Percentiles rank a stretch among this genome's conserved stretches.
Evolutionary conservation across 2,888 invertebrate genomes (phyloP).

Genomic region (Myopa testacea): DNA sequence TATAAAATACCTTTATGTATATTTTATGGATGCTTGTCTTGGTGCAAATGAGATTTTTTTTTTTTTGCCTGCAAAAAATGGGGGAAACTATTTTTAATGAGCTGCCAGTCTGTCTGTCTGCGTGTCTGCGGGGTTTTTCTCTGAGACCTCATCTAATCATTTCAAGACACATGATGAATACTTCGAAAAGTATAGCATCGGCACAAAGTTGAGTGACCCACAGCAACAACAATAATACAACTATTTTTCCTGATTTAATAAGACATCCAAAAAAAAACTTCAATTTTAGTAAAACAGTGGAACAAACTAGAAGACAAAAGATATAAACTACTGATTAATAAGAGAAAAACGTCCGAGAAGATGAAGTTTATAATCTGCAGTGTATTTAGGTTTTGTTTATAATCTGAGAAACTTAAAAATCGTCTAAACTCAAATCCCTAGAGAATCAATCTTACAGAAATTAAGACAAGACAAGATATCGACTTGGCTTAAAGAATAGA

Average conservation of each 20-base stretch:
- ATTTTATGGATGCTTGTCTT: not conserved
- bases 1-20: not conserved
- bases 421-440: too few species aligned
- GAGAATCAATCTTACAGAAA: too few species aligned
- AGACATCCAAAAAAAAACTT: too few species aligned
- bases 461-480: too few species aligned
- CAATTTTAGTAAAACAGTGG: not conserved
- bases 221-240: too few species aligned
- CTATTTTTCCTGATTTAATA: too few species aligned
- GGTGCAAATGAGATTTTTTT: not conserved
- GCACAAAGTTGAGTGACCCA: constrained; percentile 8
- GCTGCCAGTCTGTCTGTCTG: constrained; percentile 31
- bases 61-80: not conserved
- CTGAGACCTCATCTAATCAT: constrained; percentile 15
- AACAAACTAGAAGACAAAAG: not conserved
- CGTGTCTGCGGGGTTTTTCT: constrained; percentile 26
- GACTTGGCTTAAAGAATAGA: too few species aligned
- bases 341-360: too few species aligned
- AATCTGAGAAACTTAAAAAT: too few species aligned
- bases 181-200: constrained; percentile 31
- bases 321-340: not conserved
- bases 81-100: constrained; percentile 41
- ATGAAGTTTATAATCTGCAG: too few species aligned
- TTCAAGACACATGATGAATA: not conserved
- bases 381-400: too few species aligned